These are phyloP conservation scores for Scaptomyza polygonia DNA, from an alignment of 2,888 invertebrate genomes.

Conservation along the genomic window DNA sequence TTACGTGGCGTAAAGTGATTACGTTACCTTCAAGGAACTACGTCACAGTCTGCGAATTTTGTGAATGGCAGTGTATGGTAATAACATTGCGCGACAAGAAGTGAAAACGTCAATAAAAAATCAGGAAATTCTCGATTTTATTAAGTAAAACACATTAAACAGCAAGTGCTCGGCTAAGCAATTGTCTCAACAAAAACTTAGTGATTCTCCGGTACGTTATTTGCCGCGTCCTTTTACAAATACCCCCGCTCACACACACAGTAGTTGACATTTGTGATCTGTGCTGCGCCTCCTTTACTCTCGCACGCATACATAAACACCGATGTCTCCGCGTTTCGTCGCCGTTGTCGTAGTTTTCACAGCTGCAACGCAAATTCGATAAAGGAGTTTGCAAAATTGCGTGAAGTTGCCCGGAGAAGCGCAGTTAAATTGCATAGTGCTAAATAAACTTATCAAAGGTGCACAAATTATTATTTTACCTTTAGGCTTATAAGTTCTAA, in stretches of 20 bases:
- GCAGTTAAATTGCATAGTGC: conserved; percentile 10
- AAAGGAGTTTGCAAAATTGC: conserved; percentile 57
- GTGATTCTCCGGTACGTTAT: not conserved
- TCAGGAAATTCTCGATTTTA: conserved; percentile 26
- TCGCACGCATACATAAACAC: conserved; percentile 35
- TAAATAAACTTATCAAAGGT: conserved; percentile 54
- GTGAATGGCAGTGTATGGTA: conserved; percentile 55
- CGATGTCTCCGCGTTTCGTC: conserved; percentile 46
- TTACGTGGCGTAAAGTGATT: conserved; percentile 5
- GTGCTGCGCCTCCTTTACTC: conserved; percentile 60
- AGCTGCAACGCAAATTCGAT: conserved; percentile 75
- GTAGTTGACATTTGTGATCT: conserved; percentile 50
- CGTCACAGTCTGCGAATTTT: not conserved
- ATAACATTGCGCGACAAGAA: conserved; percentile 59
- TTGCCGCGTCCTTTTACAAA: conserved; percentile 38
- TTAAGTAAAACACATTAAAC: conserved; percentile 29
- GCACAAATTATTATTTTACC: conserved; percentile 50
- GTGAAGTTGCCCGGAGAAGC: conserved; percentile 26
- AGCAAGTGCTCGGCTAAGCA: not conserved
- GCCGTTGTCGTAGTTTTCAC: conserved; percentile 55
- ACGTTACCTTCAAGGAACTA: conserved; percentile 8
- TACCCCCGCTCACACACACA: conserved; percentile 23
- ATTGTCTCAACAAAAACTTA: not conserved
- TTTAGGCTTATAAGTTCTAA: not conserved
- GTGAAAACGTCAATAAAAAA: conserved; percentile 63